Base-by-base conservation (phyloP, 1,140 invertebrate genomes). In the Tetragonula clypearis region DNA sequence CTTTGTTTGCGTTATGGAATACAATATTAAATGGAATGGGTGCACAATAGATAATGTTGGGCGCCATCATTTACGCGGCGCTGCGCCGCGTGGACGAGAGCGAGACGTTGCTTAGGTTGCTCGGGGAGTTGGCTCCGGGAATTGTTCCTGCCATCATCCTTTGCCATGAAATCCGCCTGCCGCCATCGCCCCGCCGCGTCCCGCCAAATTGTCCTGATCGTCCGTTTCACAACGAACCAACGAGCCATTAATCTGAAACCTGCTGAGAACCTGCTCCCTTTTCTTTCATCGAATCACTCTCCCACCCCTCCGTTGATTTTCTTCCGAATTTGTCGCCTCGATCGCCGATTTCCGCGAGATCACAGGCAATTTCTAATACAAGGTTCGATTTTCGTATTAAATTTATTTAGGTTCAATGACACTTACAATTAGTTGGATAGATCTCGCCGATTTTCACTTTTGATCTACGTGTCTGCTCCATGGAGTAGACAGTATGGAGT, bases 11-110 rank as follows among this genome's bases (percentile, higher is more conserved):
- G 92, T 93, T 94, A 91, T 93, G 92, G 94, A 94, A 94, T 94
- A 94, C 94, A 94, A 94, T 95, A 94, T 95, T 94, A 94, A 95
- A 95, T 94, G 93, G 93, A 94, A 95, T 93, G 93, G 92, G 92
- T 90, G 92, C 91, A 94, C 94, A 95, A 94, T 95, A 95, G 94
- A 94, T 94, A 94, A 94, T 94, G 91, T 93, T 90, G 91, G 86
- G 92, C 92, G 93, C 93, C 93, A 95, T 95, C 93, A 94, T 94
- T 94, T 94, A 94, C 92, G 90, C 91, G 90, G 90, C 72, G n/a
- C 72, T 82, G 89, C 84, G 91, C 87, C 87, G 87, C 85, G 86
- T 69, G 88, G 90, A 91, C 90, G 84, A 89, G 90, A 87, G 89
- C 74, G 90, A 91, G 90, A 91, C 92, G 80, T 90, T 90, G 87